Conservation (phyloP, 2,113 vertebrate genomes). For the Cranoglanis bouderius region DNA sequence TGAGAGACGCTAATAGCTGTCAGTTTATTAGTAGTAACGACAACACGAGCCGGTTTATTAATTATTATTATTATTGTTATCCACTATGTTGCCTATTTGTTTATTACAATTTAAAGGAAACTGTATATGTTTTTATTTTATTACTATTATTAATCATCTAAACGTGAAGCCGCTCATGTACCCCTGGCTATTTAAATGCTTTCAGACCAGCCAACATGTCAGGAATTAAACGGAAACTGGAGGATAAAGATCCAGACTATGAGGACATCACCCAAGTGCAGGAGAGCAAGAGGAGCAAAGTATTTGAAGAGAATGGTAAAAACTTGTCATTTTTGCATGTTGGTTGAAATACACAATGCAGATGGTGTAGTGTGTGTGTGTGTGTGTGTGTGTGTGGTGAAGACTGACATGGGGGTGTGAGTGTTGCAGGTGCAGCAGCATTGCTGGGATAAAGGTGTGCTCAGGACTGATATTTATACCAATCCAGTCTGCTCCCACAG, state of each 20-base stretch:
- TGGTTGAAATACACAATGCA: background rate
- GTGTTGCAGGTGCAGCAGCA: background rate
- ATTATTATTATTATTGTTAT: no score
- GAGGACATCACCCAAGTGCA: slow-evolving; percentile 85
- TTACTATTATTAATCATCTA: background rate
- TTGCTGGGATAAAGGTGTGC: background rate
- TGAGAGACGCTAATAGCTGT: background rate
- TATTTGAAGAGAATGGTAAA: slow-evolving; percentile 87
- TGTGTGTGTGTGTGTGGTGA: background rate
- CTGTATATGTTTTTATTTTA: background rate
- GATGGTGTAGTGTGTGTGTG: background rate
- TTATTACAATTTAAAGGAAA: background rate
- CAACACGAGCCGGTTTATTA: background rate
- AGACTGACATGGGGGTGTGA: background rate
- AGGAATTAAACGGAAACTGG: slow-evolving; percentile 89
- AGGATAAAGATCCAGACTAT: slow-evolving; percentile 92
- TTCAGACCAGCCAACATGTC: slow-evolving; percentile 79
- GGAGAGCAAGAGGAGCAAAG: slow-evolving; percentile 87
- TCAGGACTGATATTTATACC: background rate
- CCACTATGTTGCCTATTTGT: background rate
- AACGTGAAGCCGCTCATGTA: background rate
- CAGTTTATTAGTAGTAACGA: background rate
- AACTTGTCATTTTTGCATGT: background rate
- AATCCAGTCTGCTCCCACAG: background rate
- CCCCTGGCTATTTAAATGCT: background rate